Percentiles rank a stretch among this genome's conserved stretches.
phyloP scores from a whole-genome alignment of 1,140 invertebrate species.

The Cherax destructor region DNA sequence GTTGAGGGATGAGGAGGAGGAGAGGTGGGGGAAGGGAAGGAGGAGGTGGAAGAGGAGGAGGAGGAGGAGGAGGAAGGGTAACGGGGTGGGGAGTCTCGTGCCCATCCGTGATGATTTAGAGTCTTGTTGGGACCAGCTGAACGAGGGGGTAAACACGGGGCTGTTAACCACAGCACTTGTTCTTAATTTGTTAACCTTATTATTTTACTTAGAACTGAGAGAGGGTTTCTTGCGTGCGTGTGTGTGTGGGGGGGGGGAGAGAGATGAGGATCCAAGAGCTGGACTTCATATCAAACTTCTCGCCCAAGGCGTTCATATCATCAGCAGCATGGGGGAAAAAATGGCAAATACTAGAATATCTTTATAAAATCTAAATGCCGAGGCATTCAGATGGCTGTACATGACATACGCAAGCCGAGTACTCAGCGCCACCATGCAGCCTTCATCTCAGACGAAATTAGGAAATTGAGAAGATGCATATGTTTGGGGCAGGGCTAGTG shows the following conservation, averaged over 20 bases:
- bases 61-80: neutral
- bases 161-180: conserved; percentile 12
- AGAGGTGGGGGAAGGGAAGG: neutral
- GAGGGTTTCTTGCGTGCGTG: neutral
- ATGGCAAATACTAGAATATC: too few relatives aligned
- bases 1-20: neutral
- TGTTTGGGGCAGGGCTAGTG: too few relatives aligned
- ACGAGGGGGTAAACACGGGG: conserved; percentile 15
- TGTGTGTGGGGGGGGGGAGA: neutral
- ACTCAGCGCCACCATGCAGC: too few relatives aligned
- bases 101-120: neutral
- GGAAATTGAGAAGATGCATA: too few relatives aligned
- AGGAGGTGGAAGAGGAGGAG: neutral
- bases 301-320: too few relatives aligned
- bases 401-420: too few relatives aligned
- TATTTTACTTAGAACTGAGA: conserved; percentile 22
- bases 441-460: too few relatives aligned
- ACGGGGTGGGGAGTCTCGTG: neutral
- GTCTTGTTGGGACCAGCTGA: neutral
- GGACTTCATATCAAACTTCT: too few relatives aligned
- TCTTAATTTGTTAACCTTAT: conserved; percentile 59
- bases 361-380: too few relatives aligned
- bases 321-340: too few relatives aligned
- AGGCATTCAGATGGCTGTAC: too few relatives aligned
- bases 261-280: neutral